Evolutionary conservation across 2,888 invertebrate genomes (phyloP).

Genomic region (Ecliptopera silaceata): DNA sequence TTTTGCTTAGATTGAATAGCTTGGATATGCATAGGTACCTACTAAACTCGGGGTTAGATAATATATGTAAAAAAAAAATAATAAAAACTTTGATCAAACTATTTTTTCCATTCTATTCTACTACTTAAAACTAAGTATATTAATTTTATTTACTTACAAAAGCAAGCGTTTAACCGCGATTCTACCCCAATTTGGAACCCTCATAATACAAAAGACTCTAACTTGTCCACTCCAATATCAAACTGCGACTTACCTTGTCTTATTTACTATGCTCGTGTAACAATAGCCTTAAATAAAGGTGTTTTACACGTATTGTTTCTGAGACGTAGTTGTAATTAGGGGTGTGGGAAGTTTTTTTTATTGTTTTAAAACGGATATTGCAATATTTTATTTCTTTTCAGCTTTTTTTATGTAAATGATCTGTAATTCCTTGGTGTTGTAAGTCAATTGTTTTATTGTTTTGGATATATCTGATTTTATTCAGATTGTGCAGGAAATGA

Average conservation of each 20-base stretch:
- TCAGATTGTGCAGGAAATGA: not conserved
- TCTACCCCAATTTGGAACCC: not conserved
- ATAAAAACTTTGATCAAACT: no score
- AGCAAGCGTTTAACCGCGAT: no score
- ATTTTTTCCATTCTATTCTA: no score
- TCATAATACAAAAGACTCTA: not conserved
- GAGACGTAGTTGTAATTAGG: slow-evolving; percentile 55
- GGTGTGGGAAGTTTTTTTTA: slow-evolving; percentile 41
- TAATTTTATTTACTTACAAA: no score
- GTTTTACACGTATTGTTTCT: slow-evolving; percentile 42
- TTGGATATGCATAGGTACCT: no score
- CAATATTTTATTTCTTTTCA: slow-evolving; percentile 9
- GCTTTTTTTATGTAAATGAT: not conserved
- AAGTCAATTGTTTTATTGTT: not conserved
- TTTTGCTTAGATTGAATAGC: no score
- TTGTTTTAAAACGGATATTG: slow-evolving; percentile 20
- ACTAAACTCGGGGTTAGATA: no score
- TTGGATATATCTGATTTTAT: not conserved
- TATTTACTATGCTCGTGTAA: slow-evolving; percentile 32
- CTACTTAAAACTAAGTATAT: no score
- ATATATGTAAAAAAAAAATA: no score
- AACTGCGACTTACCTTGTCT: slow-evolving; percentile 2
- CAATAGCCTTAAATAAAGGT: slow-evolving; percentile 41
- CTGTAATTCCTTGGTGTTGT: not conserved
- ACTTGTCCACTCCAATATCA: not conserved